Evolutionary conservation across 1,140 invertebrate species (phyloP), one percentile per base, ranked within the genome.

Genomic region (Doryteuthis pealeii): DNA sequence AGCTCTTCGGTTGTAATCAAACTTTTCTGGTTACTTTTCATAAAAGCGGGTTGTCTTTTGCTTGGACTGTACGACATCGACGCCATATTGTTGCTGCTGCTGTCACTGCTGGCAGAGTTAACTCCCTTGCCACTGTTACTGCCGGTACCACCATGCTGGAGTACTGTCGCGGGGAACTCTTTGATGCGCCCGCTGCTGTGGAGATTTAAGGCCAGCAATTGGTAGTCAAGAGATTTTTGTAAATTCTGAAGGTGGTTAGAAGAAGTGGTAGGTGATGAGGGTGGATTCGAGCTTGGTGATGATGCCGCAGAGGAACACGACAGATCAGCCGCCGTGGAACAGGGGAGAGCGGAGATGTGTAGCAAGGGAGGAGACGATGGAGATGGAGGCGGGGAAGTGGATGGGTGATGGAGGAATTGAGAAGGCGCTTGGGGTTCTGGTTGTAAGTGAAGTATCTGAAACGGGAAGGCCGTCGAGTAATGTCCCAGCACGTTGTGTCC

Each of bases 1-100:
- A 72, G 45, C 15, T 67, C 71, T 6, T 76, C 35, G 30, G 74
- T 67, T 8, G 65, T 62, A 14, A 70, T 70, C 2, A 32, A 22
- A 18, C 58, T 75, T 58, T 35, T 33, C 45, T 33, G n/a, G 58
- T 26, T 35, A 43, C 69, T 71, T 18, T 54, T 70, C 15, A 6
- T 62, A n/a, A 62, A 62, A 4, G 28, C 22, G 4, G 22, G 6
- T 62, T 62, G 58, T 15, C 28, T 30, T 15, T 6, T 4, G 22
- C 58, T 15, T 30, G 58, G 4, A 30, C 22, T 15, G 22, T 3
- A 15, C 22, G 58, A 62, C 58, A 62, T 62, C 58, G 58, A 30
- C 58, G 58, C 10, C 35, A 40, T 40, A n/a, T n/a, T n/a, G n/a
- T n/a, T n/a, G 10, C 35, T 40, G 35, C 35, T 10, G 35, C 10